Evolutionary conservation across 2,113 vertebrate species (phyloP).

Genomic region (Microcebus murinus): DNA sequence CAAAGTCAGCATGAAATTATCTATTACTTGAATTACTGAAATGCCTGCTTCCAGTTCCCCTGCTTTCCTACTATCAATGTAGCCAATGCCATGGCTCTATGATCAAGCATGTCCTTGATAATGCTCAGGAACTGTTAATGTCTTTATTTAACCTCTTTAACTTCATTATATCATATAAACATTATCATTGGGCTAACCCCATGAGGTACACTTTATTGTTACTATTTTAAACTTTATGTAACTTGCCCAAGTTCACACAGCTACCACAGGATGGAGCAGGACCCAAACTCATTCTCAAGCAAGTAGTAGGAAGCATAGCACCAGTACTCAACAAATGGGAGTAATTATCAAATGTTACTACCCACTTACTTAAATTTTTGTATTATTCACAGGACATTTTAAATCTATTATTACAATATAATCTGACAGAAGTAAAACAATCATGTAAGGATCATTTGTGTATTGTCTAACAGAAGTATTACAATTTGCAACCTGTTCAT

Average conservation of each 20-base stretch:
- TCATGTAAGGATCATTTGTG: background rate
- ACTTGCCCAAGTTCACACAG: conserved; percentile 19
- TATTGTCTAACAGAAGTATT: background rate
- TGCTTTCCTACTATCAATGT: background rate
- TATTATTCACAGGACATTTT: background rate
- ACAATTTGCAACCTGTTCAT: background rate
- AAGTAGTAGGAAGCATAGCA: background rate
- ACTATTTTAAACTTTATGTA: background rate
- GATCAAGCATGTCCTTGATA: background rate
- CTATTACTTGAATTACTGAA: background rate
- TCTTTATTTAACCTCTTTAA: background rate
- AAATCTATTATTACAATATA: background rate
- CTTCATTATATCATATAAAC: background rate
- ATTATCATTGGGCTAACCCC: background rate
- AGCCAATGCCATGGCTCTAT: background rate
- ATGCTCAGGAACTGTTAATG: background rate
- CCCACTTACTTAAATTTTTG: background rate
- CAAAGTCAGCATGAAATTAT: background rate
- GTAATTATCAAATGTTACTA: background rate
- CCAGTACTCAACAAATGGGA: background rate
- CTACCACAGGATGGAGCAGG: background rate
- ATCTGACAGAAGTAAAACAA: background rate
- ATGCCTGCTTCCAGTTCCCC: background rate
- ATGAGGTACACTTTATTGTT: background rate
- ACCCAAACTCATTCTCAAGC: background rate